Evolutionary conservation across 2,888 invertebrate species (phyloP).

Genomic region (Dryococelus australis): DNA sequence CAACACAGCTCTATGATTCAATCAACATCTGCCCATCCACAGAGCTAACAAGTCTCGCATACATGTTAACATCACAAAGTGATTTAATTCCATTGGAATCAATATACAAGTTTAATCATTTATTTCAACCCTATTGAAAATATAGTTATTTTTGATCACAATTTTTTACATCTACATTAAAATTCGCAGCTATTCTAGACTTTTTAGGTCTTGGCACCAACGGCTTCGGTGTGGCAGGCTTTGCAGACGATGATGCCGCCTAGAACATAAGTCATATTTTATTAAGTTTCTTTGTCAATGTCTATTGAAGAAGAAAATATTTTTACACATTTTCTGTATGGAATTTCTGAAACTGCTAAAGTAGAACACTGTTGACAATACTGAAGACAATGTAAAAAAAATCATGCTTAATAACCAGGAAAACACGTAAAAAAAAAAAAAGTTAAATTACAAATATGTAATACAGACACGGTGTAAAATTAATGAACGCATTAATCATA

Average conservation of each 20-base stretch:
- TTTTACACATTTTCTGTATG: too few relatives aligned
- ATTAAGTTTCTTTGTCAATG: too few relatives aligned
- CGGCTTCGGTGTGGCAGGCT: slow-evolving; percentile 41
- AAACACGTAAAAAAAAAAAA: too few relatives aligned
- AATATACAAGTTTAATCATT: neutral
- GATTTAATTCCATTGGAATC: slow-evolving; percentile 25
- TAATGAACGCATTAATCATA: too few relatives aligned
- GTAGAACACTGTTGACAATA: too few relatives aligned
- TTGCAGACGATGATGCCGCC: slow-evolving; percentile 40
- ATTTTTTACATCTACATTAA: slow-evolving; percentile 41
- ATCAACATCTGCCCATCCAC: neutral
- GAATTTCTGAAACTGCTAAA: too few relatives aligned
- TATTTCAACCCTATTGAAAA: neutral
- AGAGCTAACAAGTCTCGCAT: slow-evolving; percentile 12
- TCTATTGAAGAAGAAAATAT: too few relatives aligned
- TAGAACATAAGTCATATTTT: neutral
- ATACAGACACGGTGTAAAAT: too few relatives aligned
- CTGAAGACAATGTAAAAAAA: too few relatives aligned
- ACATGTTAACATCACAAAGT: neutral
- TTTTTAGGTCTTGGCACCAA: slow-evolving; percentile 49
- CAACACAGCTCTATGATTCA: neutral
- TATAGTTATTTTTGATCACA: neutral
- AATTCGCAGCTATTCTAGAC: slow-evolving; percentile 58
- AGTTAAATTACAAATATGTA: too few relatives aligned
- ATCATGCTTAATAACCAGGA: too few relatives aligned